A percentile compares a stretch with the other conserved stretches of the same genome.
Conservation (phyloP, 2,797 vertebrate species). For the Artibeus lituratus region DNA sequence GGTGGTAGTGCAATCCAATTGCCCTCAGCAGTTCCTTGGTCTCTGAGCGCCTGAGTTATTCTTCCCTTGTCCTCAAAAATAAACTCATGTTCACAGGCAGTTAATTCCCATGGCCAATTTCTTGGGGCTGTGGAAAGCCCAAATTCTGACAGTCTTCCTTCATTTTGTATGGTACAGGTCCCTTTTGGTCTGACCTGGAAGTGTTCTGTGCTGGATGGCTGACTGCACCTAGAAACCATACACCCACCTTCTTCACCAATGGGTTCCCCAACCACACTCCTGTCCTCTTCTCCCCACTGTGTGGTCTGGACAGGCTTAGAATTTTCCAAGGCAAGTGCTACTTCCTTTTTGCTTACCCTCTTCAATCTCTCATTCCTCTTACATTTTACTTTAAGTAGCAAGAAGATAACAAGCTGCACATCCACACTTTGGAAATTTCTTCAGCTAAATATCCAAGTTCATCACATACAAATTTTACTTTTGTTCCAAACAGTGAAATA, state of each 20-base stretch:
- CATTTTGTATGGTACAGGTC: background rate
- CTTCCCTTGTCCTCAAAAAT: background rate
- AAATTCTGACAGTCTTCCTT: background rate
- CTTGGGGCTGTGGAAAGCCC: rapidly evolving
- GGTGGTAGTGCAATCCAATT: background rate
- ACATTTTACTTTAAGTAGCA: background rate
- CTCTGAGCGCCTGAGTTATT: background rate
- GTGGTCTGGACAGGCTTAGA: background rate
- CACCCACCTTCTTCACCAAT: background rate
- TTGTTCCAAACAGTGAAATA: background rate
- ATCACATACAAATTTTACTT: background rate
- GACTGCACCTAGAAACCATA: background rate
- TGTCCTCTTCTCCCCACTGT: background rate
- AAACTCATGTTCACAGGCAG: background rate
- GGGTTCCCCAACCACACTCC: background rate
- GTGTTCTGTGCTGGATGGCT: background rate
- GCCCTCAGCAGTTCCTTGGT: background rate
- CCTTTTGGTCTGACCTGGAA: background rate
- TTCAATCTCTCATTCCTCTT: background rate
- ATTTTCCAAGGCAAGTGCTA: background rate
- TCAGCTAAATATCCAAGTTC: background rate
- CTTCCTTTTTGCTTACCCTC: background rate
- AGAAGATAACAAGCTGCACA: background rate
- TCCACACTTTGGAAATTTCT: slow-evolving; percentile 3
- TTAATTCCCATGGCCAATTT: background rate